phyloP scores from a whole-genome alignment of 2,888 invertebrate species.

The Lasioglossum figueresi region DNA sequence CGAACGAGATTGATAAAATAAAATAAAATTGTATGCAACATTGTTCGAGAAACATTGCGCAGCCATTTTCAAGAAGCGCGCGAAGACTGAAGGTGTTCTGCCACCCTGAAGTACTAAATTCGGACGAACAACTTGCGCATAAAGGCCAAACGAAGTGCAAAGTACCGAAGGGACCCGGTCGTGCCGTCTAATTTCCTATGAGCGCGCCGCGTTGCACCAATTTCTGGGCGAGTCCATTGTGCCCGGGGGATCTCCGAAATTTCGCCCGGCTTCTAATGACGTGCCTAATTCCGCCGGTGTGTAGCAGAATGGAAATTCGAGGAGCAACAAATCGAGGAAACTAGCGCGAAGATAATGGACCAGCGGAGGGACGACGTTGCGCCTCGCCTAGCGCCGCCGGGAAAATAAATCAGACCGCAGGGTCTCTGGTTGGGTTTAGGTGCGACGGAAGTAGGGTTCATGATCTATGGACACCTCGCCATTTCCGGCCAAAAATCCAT shows the following conservation, averaged over 20 bases:
- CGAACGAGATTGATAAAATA: background rate
- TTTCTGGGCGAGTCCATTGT: constrained; percentile 20
- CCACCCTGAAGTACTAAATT: background rate
- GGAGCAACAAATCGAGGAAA: constrained; percentile 72
- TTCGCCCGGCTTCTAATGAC: constrained; percentile 41
- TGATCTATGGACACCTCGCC: constrained; percentile 81
- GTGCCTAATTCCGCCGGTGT: constrained; percentile 41
- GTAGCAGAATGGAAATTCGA: constrained; percentile 69
- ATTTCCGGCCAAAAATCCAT: constrained; percentile 82
- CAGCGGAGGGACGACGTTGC: constrained; percentile 66
- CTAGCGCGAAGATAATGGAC: constrained; percentile 78
- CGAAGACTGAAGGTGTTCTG: background rate
- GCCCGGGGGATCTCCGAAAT: constrained; percentile 29
- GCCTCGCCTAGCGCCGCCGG: constrained; percentile 52
- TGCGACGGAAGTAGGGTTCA: constrained; percentile 80
- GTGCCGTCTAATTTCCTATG: background rate
- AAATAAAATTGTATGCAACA: background rate
- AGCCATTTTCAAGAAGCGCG: background rate
- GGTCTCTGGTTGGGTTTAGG: constrained; percentile 76
- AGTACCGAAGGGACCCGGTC: background rate
- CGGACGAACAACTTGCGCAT: background rate
- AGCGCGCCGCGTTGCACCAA: background rate
- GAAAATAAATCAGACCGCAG: constrained; percentile 80
- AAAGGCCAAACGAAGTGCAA: background rate
- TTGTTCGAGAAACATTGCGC: background rate